Evolutionary conservation across 2,797 vertebrate species (phyloP).

Genomic region (Channa striata): DNA sequence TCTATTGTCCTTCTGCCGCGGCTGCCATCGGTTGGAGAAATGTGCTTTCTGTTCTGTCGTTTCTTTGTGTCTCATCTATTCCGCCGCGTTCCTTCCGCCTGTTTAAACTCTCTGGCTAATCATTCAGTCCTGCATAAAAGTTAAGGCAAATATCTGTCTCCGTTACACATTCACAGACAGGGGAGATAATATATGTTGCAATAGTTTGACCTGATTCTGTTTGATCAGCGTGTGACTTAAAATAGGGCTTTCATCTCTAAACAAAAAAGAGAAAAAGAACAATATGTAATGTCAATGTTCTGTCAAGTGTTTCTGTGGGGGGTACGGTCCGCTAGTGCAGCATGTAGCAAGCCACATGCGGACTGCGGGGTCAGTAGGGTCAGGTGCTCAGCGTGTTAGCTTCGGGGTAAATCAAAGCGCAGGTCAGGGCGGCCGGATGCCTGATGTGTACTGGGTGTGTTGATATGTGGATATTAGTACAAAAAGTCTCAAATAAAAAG

Average conservation of each 20-base stretch:
- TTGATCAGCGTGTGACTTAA: slow-evolving; percentile 34
- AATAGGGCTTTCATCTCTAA: slow-evolving; percentile 27
- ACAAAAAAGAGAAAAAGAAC: slow-evolving; percentile 15
- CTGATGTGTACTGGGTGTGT: slow-evolving; percentile 28
- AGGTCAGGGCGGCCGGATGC: slow-evolving; percentile 22
- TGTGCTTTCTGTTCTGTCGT: slow-evolving; percentile 71
- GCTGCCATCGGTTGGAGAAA: slow-evolving; percentile 44
- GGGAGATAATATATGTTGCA: slow-evolving; percentile 39
- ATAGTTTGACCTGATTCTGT: slow-evolving; percentile 37
- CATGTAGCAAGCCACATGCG: slow-evolving; percentile 24
- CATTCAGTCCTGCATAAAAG: slow-evolving; percentile 73
- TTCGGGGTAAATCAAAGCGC: slow-evolving; percentile 25
- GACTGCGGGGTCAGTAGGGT: slow-evolving; percentile 39
- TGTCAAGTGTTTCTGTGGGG: slow-evolving; percentile 40
- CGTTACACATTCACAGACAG: slow-evolving; percentile 74
- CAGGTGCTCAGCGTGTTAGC: slow-evolving; percentile 28
- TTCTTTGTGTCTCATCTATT: slow-evolving; percentile 29
- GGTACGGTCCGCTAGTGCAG: slow-evolving; percentile 47
- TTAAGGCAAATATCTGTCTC: slow-evolving; percentile 81
- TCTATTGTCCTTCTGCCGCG: slow-evolving; percentile 39
- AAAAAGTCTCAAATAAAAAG: slow-evolving; percentile 57
- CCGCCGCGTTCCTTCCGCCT: slow-evolving; percentile 3
- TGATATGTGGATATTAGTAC: slow-evolving; percentile 63
- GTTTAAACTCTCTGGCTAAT: slow-evolving; percentile 30
- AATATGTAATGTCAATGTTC: slow-evolving; percentile 42